phyloP scores from a whole-genome alignment of 1,140 invertebrate genomes.

The Drosophila littoralis region DNA sequence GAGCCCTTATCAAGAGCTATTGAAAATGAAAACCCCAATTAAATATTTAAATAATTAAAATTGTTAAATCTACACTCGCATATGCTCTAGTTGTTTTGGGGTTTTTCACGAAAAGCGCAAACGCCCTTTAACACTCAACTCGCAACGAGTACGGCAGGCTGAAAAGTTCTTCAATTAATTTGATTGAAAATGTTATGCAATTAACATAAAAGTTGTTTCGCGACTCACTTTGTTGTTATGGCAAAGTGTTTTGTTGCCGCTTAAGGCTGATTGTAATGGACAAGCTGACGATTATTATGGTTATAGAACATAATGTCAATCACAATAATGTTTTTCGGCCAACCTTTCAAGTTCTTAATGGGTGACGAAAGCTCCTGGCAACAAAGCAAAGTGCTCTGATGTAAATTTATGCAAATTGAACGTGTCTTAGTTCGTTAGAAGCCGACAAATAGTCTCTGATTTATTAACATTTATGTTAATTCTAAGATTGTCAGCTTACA shows the following conservation, averaged over 20 bases:
- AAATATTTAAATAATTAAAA: constrained; percentile 1
- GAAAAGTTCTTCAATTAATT: constrained; percentile 61
- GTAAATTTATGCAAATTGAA: constrained; percentile 1
- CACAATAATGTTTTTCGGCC: constrained; percentile 4
- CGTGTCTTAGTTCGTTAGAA: constrained; percentile 1
- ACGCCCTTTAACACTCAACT: neutral
- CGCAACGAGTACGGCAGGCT: neutral
- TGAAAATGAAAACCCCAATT: neutral
- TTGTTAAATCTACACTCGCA: constrained; percentile 8
- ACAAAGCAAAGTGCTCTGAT: constrained; percentile 3
- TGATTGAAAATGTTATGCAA: constrained; percentile 66
- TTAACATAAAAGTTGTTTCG: constrained; percentile 54
- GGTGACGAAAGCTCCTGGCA: neutral
- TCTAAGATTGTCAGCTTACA: neutral
- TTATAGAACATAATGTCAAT: constrained; percentile 21
- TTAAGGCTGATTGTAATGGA: constrained; percentile 30
- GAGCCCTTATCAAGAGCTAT: neutral
- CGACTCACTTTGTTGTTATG: neutral
- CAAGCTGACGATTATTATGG: constrained; percentile 20
- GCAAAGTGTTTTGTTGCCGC: constrained; percentile 19
- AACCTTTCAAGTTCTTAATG: neutral
- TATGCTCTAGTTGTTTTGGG: neutral
- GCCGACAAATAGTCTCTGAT: neutral
- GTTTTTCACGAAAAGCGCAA: constrained; percentile 15
- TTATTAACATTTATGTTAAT: neutral